Conservation (phyloP, 2,888 invertebrate genomes). For the Hypolimnas misippus region DNA sequence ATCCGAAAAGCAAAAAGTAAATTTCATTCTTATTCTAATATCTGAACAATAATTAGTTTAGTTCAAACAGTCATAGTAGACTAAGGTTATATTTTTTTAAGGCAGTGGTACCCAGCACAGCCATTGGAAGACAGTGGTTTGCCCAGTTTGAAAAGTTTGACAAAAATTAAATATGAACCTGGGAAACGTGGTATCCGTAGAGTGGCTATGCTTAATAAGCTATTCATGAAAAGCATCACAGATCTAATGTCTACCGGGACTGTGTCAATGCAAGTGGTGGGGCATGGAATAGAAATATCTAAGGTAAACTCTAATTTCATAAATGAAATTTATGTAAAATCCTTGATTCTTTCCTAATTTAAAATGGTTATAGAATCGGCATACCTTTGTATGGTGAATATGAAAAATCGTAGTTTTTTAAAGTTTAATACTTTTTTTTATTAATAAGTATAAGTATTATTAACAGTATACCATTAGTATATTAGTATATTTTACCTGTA, state of each 20-base stretch:
- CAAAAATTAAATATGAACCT: conserved; percentile 76
- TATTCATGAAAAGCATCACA: conserved; percentile 92
- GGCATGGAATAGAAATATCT: conserved; percentile 89
- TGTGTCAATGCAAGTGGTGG: conserved; percentile 84
- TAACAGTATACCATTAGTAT: too few relatives aligned
- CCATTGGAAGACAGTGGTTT: conserved; percentile 50
- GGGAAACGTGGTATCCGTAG: conserved; percentile 84
- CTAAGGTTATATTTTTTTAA: conserved; percentile 43
- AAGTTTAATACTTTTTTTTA: too few relatives aligned
- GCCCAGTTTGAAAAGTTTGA: conserved; percentile 68
- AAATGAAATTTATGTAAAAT: too few relatives aligned
- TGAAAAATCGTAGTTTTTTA: too few relatives aligned
- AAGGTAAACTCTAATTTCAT: conserved; percentile 68
- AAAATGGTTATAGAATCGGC: too few relatives aligned
- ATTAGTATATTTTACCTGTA: too few relatives aligned
- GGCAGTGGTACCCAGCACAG: conserved; percentile 66
- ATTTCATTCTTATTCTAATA: conserved; percentile 35
- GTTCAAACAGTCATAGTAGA: neutral
- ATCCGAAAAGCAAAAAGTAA: conserved; percentile 68
- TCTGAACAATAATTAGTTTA: too few relatives aligned
- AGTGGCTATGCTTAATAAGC: conserved; percentile 88
- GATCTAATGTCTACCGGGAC: conserved; percentile 91
- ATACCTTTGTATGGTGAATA: too few relatives aligned
- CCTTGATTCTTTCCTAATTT: neutral
- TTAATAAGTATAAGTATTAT: too few relatives aligned